Evolutionary conservation across 1,140 invertebrate genomes (phyloP), one percentile per base, ranked within the genome.

Genomic region (Formica exsecta): DNA sequence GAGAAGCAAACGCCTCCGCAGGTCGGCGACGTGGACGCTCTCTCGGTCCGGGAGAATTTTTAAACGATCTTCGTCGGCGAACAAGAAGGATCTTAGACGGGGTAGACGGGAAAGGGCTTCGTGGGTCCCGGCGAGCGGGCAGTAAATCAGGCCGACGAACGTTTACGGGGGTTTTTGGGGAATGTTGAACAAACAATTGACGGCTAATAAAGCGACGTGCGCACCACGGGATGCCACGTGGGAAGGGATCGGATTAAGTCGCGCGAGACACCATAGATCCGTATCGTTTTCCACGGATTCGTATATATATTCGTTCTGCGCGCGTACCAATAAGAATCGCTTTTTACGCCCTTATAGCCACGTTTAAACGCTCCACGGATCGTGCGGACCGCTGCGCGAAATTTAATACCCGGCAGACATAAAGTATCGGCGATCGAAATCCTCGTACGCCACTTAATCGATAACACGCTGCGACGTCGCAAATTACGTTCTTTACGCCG

Each of bases 151-250:
- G 61, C 80, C 79, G 87, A 71, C 70, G 86, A 94, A 94, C 94
- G 87, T 95, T 95, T 95, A 95, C 93, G 93, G 94, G 92, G 92
- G 89, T 94, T 95, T 95, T 95, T 93, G 87, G 93, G 93, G 93
- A 94, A 95, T 95, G 94, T 95, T 95, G 94, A 93, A 95, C 94
- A 95, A 95, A 95, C 94, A 95, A 95, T 95, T 95, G 94, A 94
- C 93, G 94, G 94, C 92, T 95, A 95, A 95, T 95, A 95, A 95
- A 95, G 93, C 92, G 91, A 88, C 93, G 89, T 93, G 91, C 88
- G 93, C 94, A 85, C 94, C 71, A 84, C 94, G 91, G 94, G 94
- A 91, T 90, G 92, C 92, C 94, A 93, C 92, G 93, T 94, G 94
- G 93, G 94, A 95, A 95, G 93, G 92, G 91, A 92, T 91, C 90